Base-by-base conservation (phyloP, 2,113 vertebrate genomes). In the Phrynosoma platyrhinos region DNA sequence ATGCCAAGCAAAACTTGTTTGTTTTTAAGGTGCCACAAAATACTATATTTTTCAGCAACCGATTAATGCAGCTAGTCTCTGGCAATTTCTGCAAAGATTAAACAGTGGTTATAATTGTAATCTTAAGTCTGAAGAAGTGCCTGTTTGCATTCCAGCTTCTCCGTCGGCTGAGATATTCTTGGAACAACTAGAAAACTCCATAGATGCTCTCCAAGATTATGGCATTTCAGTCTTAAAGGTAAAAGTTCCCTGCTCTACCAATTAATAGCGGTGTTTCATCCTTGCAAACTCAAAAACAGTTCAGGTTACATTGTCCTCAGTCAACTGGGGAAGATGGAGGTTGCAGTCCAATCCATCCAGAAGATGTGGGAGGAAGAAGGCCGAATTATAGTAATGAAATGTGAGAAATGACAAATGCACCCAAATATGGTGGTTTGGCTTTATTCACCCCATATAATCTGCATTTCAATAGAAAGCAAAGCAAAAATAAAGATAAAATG, bases 181-280 rank as follows among this genome's bases (percentile, higher is more conserved):
- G 94, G 95, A 97, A 92, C 98, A 99, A 95, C 82, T 99, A 52
- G 97, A 97, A 88, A 96, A 96, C 91, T 98, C 98, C 0, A 96
- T 95, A 1, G 96, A 96, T 66, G 96, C 92, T 6, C 96, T 99
- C n/a, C 96, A 97, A 90, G 98, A 98, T 84, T 99, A 98, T 68
- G 98, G 98, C 1, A 95, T 99, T 88, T 96, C 97, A 0, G 98
- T 98, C 88, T 97, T 97, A 79, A 99, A 98, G 98, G 99, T 99
- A 95, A 91, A 84, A 9, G 1, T 82, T 66, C 27, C 21, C 32
- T 36, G 30, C 5, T 14, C 75, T 27, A 14, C n/a, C 47, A 80
- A 80, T 8, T 23, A 8, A 20, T 5, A 27, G 10, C 14, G 77
- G 40, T 40, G 16, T 2, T 62, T 18, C 12, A 20, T 2, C 8